A percentile compares a stretch with the other conserved stretches of the same genome.
Evolutionary conservation across 2,797 vertebrate species (phyloP).

Genomic region (Hypotaenidia philippensis): DNA sequence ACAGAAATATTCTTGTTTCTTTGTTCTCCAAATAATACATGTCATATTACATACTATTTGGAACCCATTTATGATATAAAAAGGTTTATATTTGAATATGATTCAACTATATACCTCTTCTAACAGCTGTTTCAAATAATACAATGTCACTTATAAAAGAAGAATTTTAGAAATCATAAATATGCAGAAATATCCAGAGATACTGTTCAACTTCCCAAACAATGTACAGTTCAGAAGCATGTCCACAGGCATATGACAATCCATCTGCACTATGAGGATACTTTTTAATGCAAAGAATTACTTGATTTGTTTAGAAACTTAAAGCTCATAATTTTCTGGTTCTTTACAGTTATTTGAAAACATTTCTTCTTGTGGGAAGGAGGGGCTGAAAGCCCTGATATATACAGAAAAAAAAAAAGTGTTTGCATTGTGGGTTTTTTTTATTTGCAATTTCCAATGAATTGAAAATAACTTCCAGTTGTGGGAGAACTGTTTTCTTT

Average conservation of each 20-base stretch:
- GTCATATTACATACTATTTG: background rate
- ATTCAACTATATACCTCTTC: background rate
- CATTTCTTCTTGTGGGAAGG: background rate
- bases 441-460: background rate
- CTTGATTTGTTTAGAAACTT: background rate
- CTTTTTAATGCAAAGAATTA: background rate
- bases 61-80: background rate
- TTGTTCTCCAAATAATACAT: background rate
- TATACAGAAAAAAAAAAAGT: background rate
- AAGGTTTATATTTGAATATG: background rate
- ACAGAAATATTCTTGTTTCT: background rate
- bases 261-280: background rate
- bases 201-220: background rate
- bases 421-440: background rate
- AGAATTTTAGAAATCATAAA: background rate
- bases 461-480: background rate
- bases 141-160: background rate
- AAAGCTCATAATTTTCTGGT: background rate
- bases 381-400: accelerated
- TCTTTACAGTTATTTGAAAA: background rate
- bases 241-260: background rate
- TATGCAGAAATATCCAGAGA: background rate
- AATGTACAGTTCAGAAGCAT: background rate
- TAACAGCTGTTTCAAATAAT: background rate
- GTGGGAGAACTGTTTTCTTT: background rate